Evolutionary conservation across 1,140 invertebrate species (phyloP).

Genomic region (Diplogasteroides magnus): DNA sequence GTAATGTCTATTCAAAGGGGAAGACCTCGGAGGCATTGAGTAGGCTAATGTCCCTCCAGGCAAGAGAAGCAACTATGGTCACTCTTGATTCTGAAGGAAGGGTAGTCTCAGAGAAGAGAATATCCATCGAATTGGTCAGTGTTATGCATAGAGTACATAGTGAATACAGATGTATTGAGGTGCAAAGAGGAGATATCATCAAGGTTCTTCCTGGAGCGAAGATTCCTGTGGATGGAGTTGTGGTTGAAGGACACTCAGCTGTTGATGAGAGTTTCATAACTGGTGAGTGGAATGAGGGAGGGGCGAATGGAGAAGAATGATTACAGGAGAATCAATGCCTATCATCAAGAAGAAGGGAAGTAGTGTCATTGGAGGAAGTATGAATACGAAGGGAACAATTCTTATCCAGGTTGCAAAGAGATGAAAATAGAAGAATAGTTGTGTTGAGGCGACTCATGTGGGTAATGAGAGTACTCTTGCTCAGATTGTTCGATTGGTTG

Average conservation of each 20-base stretch:
- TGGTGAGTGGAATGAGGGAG: too few species aligned
- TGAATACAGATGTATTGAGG: too few species aligned
- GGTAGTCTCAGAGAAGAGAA: conserved; percentile 72
- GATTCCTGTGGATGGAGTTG: conserved; percentile 91
- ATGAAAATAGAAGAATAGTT: too few species aligned
- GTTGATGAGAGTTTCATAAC: conserved; percentile 97
- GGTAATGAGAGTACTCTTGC: conserved; percentile 89
- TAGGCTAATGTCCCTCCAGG: conserved; percentile 86
- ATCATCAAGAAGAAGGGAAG: conserved; percentile 78
- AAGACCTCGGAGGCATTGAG: conserved; percentile 97
- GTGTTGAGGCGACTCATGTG: conserved; percentile 85
- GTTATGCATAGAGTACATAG: too few species aligned
- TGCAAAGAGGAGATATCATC: conserved; percentile 85
- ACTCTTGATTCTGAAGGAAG: conserved; percentile 71
- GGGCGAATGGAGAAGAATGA: too few species aligned
- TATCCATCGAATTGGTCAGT: conserved; percentile 77
- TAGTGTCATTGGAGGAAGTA: conserved; percentile 87
- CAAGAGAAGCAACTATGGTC: conserved; percentile 84
- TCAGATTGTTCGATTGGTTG: conserved; percentile 79
- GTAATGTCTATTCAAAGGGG: too few species aligned
- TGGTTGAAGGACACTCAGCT: conserved; percentile 77
- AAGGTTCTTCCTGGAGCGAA: conserved; percentile 82
- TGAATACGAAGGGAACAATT: conserved; percentile 83
- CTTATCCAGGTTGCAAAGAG: conserved; percentile 73
- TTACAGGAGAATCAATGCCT: conserved; percentile 82